Evolutionary conservation across 1,140 invertebrate genomes (phyloP).

Genomic region (Diploscapter pachys): DNA sequence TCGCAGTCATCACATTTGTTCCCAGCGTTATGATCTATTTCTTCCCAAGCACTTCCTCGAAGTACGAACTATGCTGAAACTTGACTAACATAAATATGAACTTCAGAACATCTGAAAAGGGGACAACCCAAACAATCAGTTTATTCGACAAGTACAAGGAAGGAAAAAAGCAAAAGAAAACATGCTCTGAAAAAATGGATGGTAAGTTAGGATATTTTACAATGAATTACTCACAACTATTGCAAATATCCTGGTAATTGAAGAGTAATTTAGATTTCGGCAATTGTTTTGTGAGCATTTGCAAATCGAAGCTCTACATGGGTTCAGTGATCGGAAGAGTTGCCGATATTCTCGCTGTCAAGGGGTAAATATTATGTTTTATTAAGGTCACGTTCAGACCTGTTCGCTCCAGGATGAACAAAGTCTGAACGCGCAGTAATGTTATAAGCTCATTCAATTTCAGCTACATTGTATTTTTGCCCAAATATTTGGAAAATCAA

Average conservation of each 20-base stretch:
- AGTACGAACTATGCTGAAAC: slow-evolving; percentile 1
- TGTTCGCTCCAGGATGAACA: too few relatives aligned
- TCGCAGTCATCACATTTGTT: slow-evolving; percentile 39
- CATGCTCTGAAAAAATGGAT: not conserved
- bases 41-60: slow-evolving; percentile 42
- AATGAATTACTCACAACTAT: too few relatives aligned
- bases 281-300: slow-evolving; percentile 37
- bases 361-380: slow-evolving; percentile 26
- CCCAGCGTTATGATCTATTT: slow-evolving; percentile 48
- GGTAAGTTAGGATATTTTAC: not conserved
- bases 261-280: slow-evolving; percentile 29
- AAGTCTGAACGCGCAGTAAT: too few relatives aligned
- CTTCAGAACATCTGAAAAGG: not conserved
- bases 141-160: slow-evolving; percentile 52
- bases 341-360: slow-evolving; percentile 54
- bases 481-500: slow-evolving; percentile 58
- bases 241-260: too few relatives aligned
- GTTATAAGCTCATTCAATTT: too few relatives aligned
- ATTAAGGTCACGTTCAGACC: too few relatives aligned
- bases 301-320: slow-evolving; percentile 48
- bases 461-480: slow-evolving; percentile 53
- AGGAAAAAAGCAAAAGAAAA: slow-evolving; percentile 24
- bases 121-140: slow-evolving; percentile 32
- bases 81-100: too few relatives aligned
- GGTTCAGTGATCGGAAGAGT: slow-evolving; percentile 50